These are phyloP conservation scores for Cylloceria caligata DNA, from an alignment of 2,888 invertebrate genomes.

Conservation along the genomic window DNA sequence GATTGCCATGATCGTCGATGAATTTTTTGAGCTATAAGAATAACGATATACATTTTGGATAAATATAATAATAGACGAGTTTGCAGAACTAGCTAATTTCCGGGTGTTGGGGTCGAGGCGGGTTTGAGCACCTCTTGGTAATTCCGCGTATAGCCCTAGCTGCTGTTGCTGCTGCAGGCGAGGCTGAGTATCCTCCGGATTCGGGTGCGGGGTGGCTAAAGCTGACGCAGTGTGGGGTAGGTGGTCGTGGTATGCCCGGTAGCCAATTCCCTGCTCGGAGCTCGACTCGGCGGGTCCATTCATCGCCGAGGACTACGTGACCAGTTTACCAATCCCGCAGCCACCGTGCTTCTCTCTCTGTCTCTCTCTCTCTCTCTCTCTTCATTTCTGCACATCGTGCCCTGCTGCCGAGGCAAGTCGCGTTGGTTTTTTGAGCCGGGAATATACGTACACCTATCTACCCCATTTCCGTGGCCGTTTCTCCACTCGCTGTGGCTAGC, in stretches of 20 bases:
- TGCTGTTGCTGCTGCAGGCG: constrained; percentile 32
- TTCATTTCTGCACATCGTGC: constrained; percentile 65
- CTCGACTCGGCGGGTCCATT: constrained; percentile 84
- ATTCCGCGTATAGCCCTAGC: constrained; percentile 65
- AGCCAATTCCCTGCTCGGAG: constrained; percentile 84
- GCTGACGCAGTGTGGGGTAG: constrained; percentile 82
- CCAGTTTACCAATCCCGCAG: constrained; percentile 83
- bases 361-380: constrained; percentile 60
- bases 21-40: constrained; percentile 1
- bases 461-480: constrained; percentile 33
- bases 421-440: constrained; percentile 49
- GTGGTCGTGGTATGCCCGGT: constrained; percentile 83
- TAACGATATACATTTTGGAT: constrained; percentile 19
- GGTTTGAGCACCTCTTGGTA: constrained; percentile 78
- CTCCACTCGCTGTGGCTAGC: background rate
- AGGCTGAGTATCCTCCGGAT: constrained; percentile 46
- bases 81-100: constrained; percentile 63
- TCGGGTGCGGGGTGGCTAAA: constrained; percentile 78
- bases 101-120: constrained; percentile 41
- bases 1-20: background rate
- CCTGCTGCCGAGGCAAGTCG: constrained; percentile 52
- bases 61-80: constrained; percentile 30
- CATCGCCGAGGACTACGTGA: constrained; percentile 84
- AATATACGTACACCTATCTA: constrained; percentile 35
- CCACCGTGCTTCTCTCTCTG: constrained; percentile 55